These are phyloP conservation scores for Bufotes viridis DNA, from an alignment of 2,797 vertebrate species.

Conservation along the genomic window DNA sequence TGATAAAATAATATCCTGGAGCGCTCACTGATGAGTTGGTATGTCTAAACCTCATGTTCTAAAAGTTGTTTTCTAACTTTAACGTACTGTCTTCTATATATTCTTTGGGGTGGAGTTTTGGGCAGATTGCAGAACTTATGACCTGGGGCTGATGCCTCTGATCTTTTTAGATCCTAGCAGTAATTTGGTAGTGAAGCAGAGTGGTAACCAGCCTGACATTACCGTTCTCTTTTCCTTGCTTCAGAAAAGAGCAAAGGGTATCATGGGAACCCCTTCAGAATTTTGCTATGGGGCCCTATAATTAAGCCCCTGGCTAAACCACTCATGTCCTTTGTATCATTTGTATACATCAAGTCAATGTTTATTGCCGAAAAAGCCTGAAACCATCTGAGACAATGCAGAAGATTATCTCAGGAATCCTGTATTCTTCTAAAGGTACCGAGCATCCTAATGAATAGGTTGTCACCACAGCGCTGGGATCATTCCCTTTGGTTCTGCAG, in stretches of 20 bases:
- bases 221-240: neutral
- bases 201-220: neutral
- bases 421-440: neutral
- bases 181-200: neutral
- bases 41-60: no score
- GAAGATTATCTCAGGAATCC: neutral
- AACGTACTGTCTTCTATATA: neutral
- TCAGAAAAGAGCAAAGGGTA: neutral
- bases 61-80: no score
- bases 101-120: neutral
- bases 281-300: neutral
- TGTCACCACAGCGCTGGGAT: slow-evolving; percentile 1
- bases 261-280: neutral
- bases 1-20: no score
- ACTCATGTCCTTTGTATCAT: neutral
- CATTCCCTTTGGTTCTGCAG: neutral
- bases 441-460: slow-evolving; percentile 8
- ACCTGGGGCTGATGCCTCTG: no score
- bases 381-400: neutral
- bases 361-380: slow-evolving; percentile 5
- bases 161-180: neutral
- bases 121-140: neutral
- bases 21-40: no score
- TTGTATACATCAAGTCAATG: neutral
- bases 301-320: neutral